A percentile compares a stretch with the other conserved stretches of the same genome.
phyloP scores from a whole-genome alignment of 1,140 invertebrate species.

The Bicyclus anynana region DNA sequence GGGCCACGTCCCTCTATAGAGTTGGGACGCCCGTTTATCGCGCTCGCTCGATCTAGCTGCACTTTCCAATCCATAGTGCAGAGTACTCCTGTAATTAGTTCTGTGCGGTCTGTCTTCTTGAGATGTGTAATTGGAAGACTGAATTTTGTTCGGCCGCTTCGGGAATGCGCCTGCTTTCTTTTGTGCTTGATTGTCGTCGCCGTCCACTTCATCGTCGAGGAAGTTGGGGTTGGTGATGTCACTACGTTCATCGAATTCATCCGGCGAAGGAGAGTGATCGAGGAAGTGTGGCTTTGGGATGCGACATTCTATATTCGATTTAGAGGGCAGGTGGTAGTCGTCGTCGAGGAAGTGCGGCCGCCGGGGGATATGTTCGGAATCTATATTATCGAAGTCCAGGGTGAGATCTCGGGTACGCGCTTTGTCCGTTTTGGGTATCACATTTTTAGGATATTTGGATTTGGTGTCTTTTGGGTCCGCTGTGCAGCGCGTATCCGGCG shows the following conservation, averaged over 20 bases:
- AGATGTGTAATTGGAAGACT: constrained; percentile 44
- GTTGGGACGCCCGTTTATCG: constrained; percentile 67
- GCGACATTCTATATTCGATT: constrained; percentile 73
- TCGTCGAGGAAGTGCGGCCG: constrained; percentile 80
- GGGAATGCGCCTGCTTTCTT: constrained; percentile 65
- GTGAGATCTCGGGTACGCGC: constrained; percentile 62
- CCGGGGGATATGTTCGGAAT: constrained; percentile 53
- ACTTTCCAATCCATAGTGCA: constrained; percentile 66
- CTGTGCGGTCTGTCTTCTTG: constrained; percentile 61
- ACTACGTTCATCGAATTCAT: constrained; percentile 69
- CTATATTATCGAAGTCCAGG: constrained; percentile 57
- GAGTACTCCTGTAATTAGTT: constrained; percentile 59
- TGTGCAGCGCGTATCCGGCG: constrained; percentile 50
- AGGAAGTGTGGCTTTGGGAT: constrained; percentile 76
- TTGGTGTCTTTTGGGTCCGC: constrained; percentile 52
- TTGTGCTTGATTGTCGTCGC: constrained; percentile 58
- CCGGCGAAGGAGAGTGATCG: constrained; percentile 71
- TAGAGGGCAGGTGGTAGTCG: constrained; percentile 76
- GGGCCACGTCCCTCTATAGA: constrained; percentile 86
- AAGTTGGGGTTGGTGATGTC: constrained; percentile 73
- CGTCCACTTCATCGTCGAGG: constrained; percentile 63
- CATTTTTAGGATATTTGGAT: constrained; percentile 36
- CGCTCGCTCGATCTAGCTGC: constrained; percentile 63
- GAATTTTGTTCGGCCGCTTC: constrained; percentile 49
- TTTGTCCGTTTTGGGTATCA: constrained; percentile 49